Percentiles rank a stretch among this genome's conserved stretches.
These are phyloP conservation scores for Grus americana DNA, from an alignment of 2,113 vertebrate species.

Conservation along the genomic window DNA sequence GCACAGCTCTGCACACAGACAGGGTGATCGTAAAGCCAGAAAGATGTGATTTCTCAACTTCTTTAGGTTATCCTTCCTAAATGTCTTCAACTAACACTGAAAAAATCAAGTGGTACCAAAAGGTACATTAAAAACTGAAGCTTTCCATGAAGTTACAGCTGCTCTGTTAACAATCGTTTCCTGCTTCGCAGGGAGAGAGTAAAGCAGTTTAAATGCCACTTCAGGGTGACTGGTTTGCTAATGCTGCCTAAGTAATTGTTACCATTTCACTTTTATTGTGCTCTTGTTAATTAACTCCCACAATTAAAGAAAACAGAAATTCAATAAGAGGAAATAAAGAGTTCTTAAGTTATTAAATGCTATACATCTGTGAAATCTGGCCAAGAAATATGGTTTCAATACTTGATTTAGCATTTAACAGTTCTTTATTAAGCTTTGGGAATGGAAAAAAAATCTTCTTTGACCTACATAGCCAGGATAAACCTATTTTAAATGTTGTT, in stretches of 20 bases:
- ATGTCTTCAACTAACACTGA: background rate
- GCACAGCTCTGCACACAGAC: background rate
- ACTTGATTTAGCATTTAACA: background rate
- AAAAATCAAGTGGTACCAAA: background rate
- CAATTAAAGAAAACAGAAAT: slow-evolving; percentile 44
- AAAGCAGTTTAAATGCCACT: background rate
- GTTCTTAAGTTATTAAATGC: slow-evolving; percentile 23
- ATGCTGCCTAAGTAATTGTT: background rate
- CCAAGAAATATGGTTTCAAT: background rate
- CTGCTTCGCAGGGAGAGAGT: background rate
- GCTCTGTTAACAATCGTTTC: background rate
- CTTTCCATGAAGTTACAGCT: background rate
- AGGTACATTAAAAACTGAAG: background rate
- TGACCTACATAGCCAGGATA: background rate
- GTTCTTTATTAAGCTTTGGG: background rate
- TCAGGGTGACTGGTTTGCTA: background rate
- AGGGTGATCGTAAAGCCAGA: background rate
- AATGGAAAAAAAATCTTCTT: background rate
- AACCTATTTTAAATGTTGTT: background rate
- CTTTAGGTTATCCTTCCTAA: background rate
- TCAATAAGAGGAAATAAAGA: slow-evolving; percentile 3
- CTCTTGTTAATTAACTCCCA: slow-evolving; percentile 17
- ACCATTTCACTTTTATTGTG: background rate
- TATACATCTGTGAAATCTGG: background rate
- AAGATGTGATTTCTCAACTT: background rate